Conservation (phyloP, 2,888 invertebrate genomes). For the Campoplex capitator region DNA sequence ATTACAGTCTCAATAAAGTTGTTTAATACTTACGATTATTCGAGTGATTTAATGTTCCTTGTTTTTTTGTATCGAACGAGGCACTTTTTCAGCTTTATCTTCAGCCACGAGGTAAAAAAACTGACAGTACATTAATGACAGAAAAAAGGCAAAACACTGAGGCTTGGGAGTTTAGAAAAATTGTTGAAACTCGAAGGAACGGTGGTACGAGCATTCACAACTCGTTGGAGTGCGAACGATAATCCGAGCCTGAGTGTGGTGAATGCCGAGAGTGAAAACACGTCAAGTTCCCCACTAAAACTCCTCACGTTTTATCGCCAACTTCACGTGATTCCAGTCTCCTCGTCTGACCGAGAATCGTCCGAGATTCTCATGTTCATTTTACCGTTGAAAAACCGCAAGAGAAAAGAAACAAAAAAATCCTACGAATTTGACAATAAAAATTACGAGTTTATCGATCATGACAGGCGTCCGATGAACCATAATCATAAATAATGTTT, state of each 20-base stretch:
- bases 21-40: background rate
- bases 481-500: background rate
- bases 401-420: background rate
- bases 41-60: background rate
- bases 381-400: background rate
- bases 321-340: slow-evolving; percentile 74
- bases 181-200: slow-evolving; percentile 59
- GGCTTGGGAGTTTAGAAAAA: slow-evolving; percentile 40
- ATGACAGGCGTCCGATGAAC: background rate
- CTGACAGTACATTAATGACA: background rate
- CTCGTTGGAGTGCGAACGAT: slow-evolving; percentile 72
- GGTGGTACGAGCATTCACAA: slow-evolving; percentile 37
- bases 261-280: slow-evolving; percentile 82
- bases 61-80: background rate
- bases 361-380: slow-evolving; percentile 20
- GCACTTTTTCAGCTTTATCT: slow-evolving; percentile 2
- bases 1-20: background rate
- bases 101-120: background rate
- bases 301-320: slow-evolving; percentile 75
- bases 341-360: slow-evolving; percentile 47
- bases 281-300: slow-evolving; percentile 70
- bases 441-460: background rate
- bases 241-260: slow-evolving; percentile 74
- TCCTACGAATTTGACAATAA: background rate
- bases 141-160: slow-evolving; percentile 1